phyloP scores from a whole-genome alignment of 2,113 vertebrate species.

The Trichomycterus rosablanca region DNA sequence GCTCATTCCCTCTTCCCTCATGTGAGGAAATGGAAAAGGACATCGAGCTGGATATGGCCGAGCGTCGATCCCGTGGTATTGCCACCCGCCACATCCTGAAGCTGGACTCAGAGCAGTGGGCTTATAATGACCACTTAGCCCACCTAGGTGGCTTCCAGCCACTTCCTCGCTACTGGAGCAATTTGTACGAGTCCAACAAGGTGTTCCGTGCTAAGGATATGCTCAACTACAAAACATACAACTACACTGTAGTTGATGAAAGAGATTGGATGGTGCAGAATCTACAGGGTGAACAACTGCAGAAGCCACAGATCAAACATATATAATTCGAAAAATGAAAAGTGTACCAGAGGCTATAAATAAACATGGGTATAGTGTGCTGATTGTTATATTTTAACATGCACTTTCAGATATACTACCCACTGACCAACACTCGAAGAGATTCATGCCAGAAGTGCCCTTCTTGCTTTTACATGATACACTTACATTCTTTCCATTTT shows the following conservation, averaged over 20 bases:
- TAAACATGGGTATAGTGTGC: not conserved
- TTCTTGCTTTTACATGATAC: no score
- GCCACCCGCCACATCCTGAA: slow-evolving; percentile 54
- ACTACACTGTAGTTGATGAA: slow-evolving; percentile 47
- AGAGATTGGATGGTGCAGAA: slow-evolving; percentile 50
- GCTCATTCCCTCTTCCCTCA: slow-evolving; percentile 51
- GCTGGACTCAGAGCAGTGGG: slow-evolving; percentile 58
- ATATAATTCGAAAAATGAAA: not conserved
- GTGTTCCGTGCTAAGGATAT: slow-evolving; percentile 48
- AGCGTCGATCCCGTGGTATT: slow-evolving; percentile 38
- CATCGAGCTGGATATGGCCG: slow-evolving; percentile 40
- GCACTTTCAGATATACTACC: not conserved
- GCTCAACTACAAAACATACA: slow-evolving; percentile 50
- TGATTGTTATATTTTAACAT: not conserved
- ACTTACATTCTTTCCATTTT: not conserved
- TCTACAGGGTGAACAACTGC: slow-evolving; percentile 39
- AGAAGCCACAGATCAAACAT: slow-evolving; percentile 38
- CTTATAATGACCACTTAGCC: slow-evolving; percentile 57
- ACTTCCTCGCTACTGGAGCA: slow-evolving; percentile 45
- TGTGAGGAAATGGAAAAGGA: slow-evolving; percentile 54
- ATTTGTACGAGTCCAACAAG: slow-evolving; percentile 54
- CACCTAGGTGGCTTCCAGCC: slow-evolving; percentile 49
- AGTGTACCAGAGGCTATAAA: no score
- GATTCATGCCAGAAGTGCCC: not conserved
- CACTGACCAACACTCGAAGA: not conserved